A percentile compares a stretch with the other conserved stretches of the same genome.
phyloP scores from a whole-genome alignment of 2,113 vertebrate species.

The Xenopus borealis region DNA sequence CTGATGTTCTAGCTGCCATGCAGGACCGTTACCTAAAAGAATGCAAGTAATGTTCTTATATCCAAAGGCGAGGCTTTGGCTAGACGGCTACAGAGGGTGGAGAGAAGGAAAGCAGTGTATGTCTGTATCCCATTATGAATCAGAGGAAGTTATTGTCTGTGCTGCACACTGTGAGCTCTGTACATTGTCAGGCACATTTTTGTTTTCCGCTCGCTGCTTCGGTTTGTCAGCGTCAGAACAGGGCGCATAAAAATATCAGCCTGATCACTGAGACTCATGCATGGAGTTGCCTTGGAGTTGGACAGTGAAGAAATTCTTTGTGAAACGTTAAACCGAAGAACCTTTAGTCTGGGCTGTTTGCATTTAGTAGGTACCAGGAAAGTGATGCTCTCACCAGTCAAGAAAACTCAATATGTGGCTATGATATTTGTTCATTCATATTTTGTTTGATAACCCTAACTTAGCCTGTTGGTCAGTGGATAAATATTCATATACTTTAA shows the following conservation, averaged over 20 bases:
- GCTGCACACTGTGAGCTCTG: constrained; percentile 44
- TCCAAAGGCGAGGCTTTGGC: constrained; percentile 49
- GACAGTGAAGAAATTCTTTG: constrained; percentile 2
- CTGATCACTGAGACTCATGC: constrained; percentile 14
- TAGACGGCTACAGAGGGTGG: constrained; percentile 54
- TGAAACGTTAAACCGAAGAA: not conserved
- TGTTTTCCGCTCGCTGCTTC: constrained; percentile 40
- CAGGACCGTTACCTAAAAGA: constrained; percentile 36
- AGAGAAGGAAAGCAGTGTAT: constrained; percentile 55
- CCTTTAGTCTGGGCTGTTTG: not conserved
- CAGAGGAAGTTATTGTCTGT: constrained; percentile 61
- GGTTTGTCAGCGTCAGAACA: constrained; percentile 19
- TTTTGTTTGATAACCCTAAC: too few species aligned
- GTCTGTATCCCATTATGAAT: constrained; percentile 60
- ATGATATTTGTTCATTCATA: not conserved
- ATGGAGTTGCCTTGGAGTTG: not conserved
- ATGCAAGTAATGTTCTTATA: constrained; percentile 13
- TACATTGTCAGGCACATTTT: constrained; percentile 54
- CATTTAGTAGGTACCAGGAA: not conserved
- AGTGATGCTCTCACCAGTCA: not conserved
- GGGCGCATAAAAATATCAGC: constrained; percentile 37
- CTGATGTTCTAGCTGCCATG: constrained; percentile 1
- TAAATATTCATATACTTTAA: too few species aligned
- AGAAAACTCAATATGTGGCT: not conserved
- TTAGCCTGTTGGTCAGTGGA: too few species aligned